Base-by-base conservation (phyloP, 1,140 invertebrate species). In the Drosophila asahinai region DNA sequence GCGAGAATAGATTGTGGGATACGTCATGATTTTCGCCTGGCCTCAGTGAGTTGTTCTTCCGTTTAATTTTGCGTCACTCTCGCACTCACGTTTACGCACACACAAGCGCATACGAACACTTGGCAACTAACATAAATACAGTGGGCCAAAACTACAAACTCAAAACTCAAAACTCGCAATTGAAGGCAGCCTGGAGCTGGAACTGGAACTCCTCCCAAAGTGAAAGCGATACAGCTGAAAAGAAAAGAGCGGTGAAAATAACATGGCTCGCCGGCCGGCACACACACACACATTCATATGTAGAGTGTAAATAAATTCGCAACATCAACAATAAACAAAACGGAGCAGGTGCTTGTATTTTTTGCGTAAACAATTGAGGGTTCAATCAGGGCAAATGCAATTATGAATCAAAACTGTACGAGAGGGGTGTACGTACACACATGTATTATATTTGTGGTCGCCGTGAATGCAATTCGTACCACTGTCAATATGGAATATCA, bases 251-350 rank as follows among this genome's bases (percentile, higher is more conserved):
- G 51, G 63, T 40, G 27, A 59, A 58, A 45, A 43, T 52, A 71
- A 47, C 27, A 58, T 51, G 27, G 59, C 49, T 80, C 43, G 62
- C 82, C 82, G 77, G 82, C 78, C 82, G 82, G 81, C 68, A 57
- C 64, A 55, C 60, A 51, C 43, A 48, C 43, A 25, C 48, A 6
- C 12, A 30, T 30, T 4, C 22, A 25, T 25, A 47, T 55, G 62
- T 43, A 57, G 43, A 59, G 58, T 68, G 48, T 60, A 43, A 43
- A 70, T 48, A 77, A 45, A 54, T 67, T 58, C 33, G 52, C 51
- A 68, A 63, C 63, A 66, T 66, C 40, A 71, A 55, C 40, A 72
- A 61, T 52, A 72, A 74, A 73, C 47, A 74, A 30, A 36, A 42
- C 17, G 2, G 40, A 11, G 42, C 19, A 55, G 57, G 27, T 71